Evolutionary conservation across 2,888 invertebrate species (phyloP).

Genomic region (Entomobrya proxima): DNA sequence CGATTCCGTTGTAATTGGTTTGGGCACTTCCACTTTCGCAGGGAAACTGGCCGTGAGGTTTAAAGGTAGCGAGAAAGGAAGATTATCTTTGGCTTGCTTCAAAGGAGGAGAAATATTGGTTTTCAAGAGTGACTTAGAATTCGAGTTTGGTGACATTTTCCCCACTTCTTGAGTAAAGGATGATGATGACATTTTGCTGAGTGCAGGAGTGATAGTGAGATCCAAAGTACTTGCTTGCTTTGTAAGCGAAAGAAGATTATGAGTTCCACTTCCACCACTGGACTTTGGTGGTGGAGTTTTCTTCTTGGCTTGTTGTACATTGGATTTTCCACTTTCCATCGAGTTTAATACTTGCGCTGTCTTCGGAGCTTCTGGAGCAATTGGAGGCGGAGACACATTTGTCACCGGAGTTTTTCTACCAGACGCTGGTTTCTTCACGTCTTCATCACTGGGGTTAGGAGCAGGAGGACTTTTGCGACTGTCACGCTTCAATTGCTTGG

Average conservation of each 20-base stretch:
- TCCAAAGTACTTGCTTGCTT: not conserved
- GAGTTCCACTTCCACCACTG: not conserved
- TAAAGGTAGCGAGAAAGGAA: not conserved
- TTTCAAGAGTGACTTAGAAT: slow-evolving; percentile 53
- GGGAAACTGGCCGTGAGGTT: slow-evolving; percentile 3
- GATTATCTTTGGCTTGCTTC: not conserved
- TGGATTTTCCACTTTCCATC: not conserved
- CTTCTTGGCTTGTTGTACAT: not conserved
- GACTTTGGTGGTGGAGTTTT: slow-evolving; percentile 21
- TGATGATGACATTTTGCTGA: not conserved
- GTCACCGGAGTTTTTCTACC: not conserved
- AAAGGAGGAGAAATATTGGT: slow-evolving; percentile 36
- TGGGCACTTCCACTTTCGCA: not conserved
- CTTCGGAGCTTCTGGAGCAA: not conserved
- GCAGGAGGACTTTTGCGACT: slow-evolving; percentile 23
- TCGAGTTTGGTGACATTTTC: slow-evolving; percentile 17
- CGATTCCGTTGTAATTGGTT: slow-evolving; percentile 2
- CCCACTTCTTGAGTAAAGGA: not conserved
- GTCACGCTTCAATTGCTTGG: slow-evolving; percentile 22
- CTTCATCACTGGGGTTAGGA: not conserved
- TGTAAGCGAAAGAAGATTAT: not conserved
- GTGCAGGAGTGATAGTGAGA: not conserved
- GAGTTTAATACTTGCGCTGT: not conserved
- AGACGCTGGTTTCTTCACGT: not conserved
- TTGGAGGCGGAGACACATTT: not conserved